phyloP scores from a whole-genome alignment of 2,888 invertebrate genomes.

The Rhogogaster chlorosoma region DNA sequence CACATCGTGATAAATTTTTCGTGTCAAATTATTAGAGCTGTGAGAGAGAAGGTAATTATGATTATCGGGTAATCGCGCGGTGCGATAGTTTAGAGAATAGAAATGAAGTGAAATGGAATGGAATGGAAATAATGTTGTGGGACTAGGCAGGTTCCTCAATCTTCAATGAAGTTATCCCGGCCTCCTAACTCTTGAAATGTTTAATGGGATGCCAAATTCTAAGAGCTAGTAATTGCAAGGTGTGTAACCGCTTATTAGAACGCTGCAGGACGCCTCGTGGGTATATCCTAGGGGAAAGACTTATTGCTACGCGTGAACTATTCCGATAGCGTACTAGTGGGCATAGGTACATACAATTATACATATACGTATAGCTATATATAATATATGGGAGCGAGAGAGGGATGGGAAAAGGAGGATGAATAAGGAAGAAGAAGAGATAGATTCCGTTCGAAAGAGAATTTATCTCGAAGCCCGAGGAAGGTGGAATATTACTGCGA shows the following conservation, averaged over 20 bases:
- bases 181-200: background rate
- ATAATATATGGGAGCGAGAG: background rate
- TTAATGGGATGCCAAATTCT: constrained; percentile 12
- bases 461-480: background rate
- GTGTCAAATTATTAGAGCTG: background rate
- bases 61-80: background rate
- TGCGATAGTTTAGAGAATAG: background rate
- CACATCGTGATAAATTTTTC: background rate
- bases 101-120: background rate
- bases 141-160: background rate
- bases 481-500: background rate
- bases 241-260: constrained; percentile 32
- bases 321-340: background rate
- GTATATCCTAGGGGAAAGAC: constrained; percentile 6
- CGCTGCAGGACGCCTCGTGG: background rate
- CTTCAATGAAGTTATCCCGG: constrained; percentile 16
- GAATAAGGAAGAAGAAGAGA: background rate
- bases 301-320: constrained; percentile 16
- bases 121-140: background rate
- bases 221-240: constrained; percentile 13
- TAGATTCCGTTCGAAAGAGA: background rate
- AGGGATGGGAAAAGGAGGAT: background rate
- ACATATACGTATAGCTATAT: background rate
- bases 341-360: no score
- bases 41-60: background rate